phyloP scores from a whole-genome alignment of 37 sponge, comb jelly and placozoan genomes.

The Axinella damicornis region DNA sequence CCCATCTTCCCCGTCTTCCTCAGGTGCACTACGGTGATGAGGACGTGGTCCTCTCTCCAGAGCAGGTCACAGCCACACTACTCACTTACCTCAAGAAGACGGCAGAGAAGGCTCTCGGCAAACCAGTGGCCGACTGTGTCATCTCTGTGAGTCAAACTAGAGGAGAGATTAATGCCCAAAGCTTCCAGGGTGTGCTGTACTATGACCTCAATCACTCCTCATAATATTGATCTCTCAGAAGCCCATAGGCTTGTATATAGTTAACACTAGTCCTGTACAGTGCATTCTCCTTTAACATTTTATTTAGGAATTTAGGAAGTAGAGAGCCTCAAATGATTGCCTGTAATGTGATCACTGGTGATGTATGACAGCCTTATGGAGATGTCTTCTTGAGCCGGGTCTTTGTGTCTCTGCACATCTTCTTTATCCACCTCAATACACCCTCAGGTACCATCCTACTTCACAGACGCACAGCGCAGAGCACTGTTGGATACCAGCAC shows the following conservation, averaged over 20 bases:
- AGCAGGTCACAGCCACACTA: slow-evolving; percentile 84
- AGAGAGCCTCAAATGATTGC: no score
- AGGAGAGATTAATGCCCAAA: no score
- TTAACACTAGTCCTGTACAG: no score
- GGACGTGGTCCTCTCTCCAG: slow-evolving; percentile 70
- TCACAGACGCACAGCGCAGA: slow-evolving; percentile 93
- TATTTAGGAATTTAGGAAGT: no score
- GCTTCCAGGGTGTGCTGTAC: not conserved
- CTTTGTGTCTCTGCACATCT: not conserved
- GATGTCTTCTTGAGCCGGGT: not conserved
- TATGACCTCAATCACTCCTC: no score
- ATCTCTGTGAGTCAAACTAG: slow-evolving; percentile 78
- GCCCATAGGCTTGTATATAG: no score
- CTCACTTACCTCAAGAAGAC: slow-evolving; percentile 83
- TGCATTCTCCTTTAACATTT: no score
- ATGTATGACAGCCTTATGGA: no score
- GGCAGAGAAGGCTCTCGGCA: slow-evolving; percentile 79
- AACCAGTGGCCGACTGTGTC: slow-evolving; percentile 91
- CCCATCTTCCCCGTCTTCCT: not conserved
- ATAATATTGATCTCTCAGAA: no score
- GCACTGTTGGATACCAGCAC: slow-evolving; percentile 90
- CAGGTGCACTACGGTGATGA: slow-evolving; percentile 81
- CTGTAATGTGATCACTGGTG: no score
- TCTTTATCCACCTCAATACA: no score
- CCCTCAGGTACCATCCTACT: slow-evolving; percentile 94